A percentile compares a stretch with the other conserved stretches of the same genome.
phyloP scores from a whole-genome alignment of 2,113 vertebrate species.

The Peromyscus maniculatus region DNA sequence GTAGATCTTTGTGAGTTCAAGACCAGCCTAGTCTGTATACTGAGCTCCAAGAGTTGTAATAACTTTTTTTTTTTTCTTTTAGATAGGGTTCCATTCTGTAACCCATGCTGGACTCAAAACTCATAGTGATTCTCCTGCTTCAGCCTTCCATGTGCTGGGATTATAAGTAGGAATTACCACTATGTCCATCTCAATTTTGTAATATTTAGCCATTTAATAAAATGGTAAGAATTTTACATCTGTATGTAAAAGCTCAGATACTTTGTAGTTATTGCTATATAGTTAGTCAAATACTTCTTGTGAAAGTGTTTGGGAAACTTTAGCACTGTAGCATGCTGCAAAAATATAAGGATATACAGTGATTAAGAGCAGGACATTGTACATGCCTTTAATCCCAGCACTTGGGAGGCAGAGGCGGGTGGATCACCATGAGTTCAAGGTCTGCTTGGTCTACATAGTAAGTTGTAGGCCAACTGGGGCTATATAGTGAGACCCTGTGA shows the following conservation, averaged over 20 bases:
- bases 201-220: constrained; percentile 34
- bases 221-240: neutral
- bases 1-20: neutral
- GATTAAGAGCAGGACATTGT: neutral
- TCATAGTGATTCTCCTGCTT: neutral
- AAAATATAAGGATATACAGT: neutral
- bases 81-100: neutral
- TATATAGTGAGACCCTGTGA: neutral
- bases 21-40: neutral
- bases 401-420: neutral
- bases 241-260: constrained; percentile 18
- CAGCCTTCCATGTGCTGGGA: neutral
- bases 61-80: neutral
- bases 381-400: neutral
- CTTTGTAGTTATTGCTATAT: constrained; percentile 1
- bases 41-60: neutral
- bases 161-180: neutral
- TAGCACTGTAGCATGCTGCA: neutral
- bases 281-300: constrained; percentile 11
- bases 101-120: neutral
- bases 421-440: neutral
- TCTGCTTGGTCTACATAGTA: neutral
- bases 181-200: neutral
- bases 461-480: neutral
- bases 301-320: constrained; percentile 18